phyloP scores from a whole-genome alignment of 2,113 vertebrate species.

The Merops nubicus region DNA sequence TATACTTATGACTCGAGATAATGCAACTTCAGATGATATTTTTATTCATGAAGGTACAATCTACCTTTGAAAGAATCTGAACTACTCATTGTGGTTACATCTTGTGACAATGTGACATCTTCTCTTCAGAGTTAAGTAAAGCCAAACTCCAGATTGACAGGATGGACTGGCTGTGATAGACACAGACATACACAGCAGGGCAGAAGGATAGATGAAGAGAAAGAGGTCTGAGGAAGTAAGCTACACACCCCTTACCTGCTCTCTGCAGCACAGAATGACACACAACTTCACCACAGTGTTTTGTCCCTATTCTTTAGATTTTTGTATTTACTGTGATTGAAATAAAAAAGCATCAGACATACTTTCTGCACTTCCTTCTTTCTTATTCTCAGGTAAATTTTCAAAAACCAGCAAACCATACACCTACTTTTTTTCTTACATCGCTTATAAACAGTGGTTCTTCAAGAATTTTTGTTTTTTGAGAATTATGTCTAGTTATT shows the following conservation, averaged over 20 bases:
- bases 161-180: neutral
- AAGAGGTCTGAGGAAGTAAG: neutral
- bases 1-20: slow-evolving; percentile 26
- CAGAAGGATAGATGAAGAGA: neutral
- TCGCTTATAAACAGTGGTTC: neutral
- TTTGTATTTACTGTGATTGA: neutral
- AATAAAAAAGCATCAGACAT: neutral
- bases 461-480: neutral
- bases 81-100: neutral
- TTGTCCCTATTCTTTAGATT: neutral
- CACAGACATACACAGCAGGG: neutral
- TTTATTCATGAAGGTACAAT: slow-evolving; percentile 35
- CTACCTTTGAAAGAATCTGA: slow-evolving; percentile 16
- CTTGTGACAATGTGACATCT: neutral
- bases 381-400: neutral
- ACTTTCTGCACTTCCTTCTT: neutral
- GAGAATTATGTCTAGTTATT: neutral
- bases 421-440: neutral
- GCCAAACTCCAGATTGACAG: neutral
- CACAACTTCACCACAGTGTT: neutral
- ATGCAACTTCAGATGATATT: slow-evolving; percentile 11
- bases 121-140: neutral
- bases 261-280: neutral
- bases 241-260: neutral
- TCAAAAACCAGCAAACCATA: neutral